These are phyloP conservation scores for Megaleporinus macrocephalus DNA, from an alignment of 2,113 vertebrate species.

Conservation along the genomic window DNA sequence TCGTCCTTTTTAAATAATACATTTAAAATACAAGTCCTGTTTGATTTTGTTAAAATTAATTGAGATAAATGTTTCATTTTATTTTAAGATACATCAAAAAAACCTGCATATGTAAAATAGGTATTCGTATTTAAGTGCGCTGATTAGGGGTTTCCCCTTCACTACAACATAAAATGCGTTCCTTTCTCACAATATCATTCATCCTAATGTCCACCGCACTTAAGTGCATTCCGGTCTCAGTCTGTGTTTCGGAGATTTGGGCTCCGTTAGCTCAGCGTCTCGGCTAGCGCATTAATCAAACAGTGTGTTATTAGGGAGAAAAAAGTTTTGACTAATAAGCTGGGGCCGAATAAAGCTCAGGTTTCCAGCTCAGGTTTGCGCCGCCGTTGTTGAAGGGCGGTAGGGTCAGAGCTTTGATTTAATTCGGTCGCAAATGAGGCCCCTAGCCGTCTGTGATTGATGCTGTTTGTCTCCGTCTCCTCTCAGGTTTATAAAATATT, in stretches of 20 bases:
- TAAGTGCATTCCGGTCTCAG: conserved; percentile 31
- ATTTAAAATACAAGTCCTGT: too few species aligned
- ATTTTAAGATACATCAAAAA: too few species aligned
- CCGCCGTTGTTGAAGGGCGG: conserved; percentile 18
- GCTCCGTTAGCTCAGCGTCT: neutral
- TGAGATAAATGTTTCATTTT: too few species aligned
- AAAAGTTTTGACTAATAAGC: conserved; percentile 60
- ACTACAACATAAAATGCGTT: neutral
- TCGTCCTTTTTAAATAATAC: too few species aligned
- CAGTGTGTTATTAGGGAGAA: conserved; percentile 31
- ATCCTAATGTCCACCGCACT: neutral
- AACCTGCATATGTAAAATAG: too few species aligned
- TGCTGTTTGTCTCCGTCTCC: conserved; percentile 55
- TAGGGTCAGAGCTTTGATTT: conserved; percentile 61
- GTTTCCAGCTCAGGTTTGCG: conserved; percentile 42
- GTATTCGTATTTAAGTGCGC: too few species aligned
- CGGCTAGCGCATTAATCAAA: conserved; percentile 63
- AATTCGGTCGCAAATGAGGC: conserved; percentile 62
- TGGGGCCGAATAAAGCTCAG: conserved; percentile 57
- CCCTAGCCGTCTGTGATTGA: conserved; percentile 64
- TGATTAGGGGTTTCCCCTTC: too few species aligned
- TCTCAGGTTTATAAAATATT: conserved; percentile 62
- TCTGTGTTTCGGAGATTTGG: neutral
- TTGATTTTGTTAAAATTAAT: too few species aligned
- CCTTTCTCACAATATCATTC: neutral